phyloP scores from a whole-genome alignment of 2,888 invertebrate genomes.

The Leucophenga montana region DNA sequence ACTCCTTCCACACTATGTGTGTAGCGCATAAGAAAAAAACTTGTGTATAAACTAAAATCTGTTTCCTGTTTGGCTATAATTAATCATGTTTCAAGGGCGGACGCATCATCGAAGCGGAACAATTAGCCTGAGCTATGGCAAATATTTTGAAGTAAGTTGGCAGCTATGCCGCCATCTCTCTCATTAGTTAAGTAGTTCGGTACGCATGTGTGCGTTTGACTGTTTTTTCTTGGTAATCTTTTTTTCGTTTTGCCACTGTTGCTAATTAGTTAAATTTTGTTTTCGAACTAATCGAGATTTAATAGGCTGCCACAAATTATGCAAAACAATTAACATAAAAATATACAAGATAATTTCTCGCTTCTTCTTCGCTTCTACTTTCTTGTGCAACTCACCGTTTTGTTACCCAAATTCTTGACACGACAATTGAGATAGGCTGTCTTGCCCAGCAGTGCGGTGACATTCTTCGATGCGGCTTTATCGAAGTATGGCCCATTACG shows the following conservation, averaged over 20 bases:
- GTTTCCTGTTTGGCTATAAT: conserved; percentile 65
- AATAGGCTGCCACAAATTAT: not conserved
- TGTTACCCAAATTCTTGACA: conserved; percentile 91
- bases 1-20: too few species aligned
- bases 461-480: conserved; percentile 81
- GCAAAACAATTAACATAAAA: too few species aligned
- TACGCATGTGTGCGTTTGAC: not conserved
- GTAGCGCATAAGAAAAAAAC: too few species aligned
- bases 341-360: not conserved
- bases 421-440: conserved; percentile 92
- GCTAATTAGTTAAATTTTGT: conserved; percentile 24
- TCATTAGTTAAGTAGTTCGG: not conserved
- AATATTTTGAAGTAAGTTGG: too few species aligned
- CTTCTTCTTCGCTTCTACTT: not conserved
- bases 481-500: conserved; percentile 84
- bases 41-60: conserved; percentile 63
- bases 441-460: conserved; percentile 89
- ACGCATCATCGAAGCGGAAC: conserved; percentile 54
- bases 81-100: conserved; percentile 54
- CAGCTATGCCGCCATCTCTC: too few species aligned
- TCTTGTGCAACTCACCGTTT: conserved; percentile 81
- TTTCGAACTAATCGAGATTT: conserved; percentile 18
- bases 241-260: not conserved
- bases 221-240: not conserved
- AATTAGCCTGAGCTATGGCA: conserved; percentile 51